Percentiles rank a stretch among this genome's conserved stretches.
Evolutionary conservation across 2,797 vertebrate genomes (phyloP).

Genomic region (Oryzias sinensis): DNA sequence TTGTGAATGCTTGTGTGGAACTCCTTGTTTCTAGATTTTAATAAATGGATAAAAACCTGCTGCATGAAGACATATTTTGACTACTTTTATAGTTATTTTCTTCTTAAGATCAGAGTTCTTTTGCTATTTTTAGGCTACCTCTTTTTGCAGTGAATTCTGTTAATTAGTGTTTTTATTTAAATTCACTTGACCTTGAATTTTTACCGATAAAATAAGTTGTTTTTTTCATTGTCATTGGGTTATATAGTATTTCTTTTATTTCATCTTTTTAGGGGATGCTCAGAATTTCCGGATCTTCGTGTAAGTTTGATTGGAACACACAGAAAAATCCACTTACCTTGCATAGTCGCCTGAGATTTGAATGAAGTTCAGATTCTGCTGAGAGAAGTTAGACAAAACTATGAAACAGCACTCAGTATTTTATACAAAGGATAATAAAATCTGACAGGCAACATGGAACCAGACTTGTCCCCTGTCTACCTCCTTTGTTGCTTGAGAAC

Average conservation of each 20-base stretch:
- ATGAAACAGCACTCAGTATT: conserved; percentile 47
- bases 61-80: too few species aligned
- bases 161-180: too few species aligned
- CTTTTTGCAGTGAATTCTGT: too few species aligned
- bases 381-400: conserved; percentile 69
- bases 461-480: conserved; percentile 56
- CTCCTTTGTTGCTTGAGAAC: conserved; percentile 57
- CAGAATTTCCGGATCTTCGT: conserved; percentile 28
- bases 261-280: conserved; percentile 14
- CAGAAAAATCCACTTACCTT: conserved; percentile 17
- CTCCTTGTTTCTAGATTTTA: too few species aligned
- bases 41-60: too few species aligned
- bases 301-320: conserved; percentile 4
- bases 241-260: neutral
- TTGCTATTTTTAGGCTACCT: too few species aligned
- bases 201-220: too few species aligned
- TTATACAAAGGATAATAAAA: conserved; percentile 62
- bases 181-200: too few species aligned
- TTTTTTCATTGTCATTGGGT: too few species aligned
- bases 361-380: conserved; percentile 41
- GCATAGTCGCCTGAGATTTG: conserved; percentile 45
- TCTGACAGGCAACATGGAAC: conserved; percentile 70
- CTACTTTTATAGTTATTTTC: too few species aligned
- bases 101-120: too few species aligned
- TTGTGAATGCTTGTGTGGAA: too few species aligned